Conservation (phyloP, 2,113 vertebrate genomes). For the Sapayoa aenigma region DNA sequence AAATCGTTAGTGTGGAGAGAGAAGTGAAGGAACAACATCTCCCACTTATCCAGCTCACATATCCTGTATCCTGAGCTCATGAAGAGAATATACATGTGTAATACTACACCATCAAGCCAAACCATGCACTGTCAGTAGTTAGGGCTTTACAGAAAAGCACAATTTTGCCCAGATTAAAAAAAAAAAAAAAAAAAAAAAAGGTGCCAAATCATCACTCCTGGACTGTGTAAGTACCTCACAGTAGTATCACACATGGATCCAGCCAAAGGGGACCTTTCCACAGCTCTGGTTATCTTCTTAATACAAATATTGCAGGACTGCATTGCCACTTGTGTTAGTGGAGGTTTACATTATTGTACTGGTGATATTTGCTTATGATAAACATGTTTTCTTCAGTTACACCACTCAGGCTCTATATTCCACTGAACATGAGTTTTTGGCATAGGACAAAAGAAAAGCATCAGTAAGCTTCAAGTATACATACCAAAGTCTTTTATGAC, state of each 20-base stretch:
- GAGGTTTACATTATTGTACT: not conserved
- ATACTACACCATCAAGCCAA: not conserved
- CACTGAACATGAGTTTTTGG: not conserved
- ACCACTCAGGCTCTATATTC: not conserved
- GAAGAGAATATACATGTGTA: not conserved
- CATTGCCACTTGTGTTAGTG: not conserved
- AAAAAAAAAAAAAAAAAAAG: not conserved
- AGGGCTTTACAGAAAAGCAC: not conserved
- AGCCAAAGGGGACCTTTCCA: not conserved
- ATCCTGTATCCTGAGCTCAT: not conserved
- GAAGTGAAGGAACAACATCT: not conserved
- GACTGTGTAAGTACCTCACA: not conserved
- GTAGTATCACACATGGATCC: not conserved
- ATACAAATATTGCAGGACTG: not conserved
- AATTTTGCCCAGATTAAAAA: not conserved
- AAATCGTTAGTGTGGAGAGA: not conserved
- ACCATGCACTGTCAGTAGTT: not conserved
- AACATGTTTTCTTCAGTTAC: not conserved
- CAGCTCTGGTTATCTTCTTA: not conserved
- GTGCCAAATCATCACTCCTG: not conserved
- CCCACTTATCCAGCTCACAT: not conserved
- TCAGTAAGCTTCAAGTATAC: conserved; percentile 5
- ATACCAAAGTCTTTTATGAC: not conserved
- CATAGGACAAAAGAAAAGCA: conserved; percentile 31
- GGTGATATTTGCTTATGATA: not conserved